These are phyloP conservation scores for Chymomyza fuscimana DNA, from an alignment of 2,888 invertebrate genomes.

Conservation along the genomic window DNA sequence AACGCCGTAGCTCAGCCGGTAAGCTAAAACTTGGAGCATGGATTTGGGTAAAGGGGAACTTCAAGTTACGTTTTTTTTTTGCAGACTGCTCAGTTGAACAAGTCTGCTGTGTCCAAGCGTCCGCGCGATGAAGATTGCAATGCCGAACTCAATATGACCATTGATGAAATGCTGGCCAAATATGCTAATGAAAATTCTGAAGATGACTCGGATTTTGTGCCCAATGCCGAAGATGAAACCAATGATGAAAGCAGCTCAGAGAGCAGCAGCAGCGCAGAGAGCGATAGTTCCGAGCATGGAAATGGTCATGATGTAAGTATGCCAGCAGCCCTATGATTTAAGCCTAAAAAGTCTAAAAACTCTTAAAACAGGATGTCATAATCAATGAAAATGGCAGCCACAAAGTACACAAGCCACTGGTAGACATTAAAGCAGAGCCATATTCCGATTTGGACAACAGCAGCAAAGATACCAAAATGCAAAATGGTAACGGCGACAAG, in stretches of 20 bases:
- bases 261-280: constrained; percentile 31
- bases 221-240: constrained; percentile 50
- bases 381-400: background rate
- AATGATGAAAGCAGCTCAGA: constrained; percentile 19
- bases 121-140: constrained; percentile 50
- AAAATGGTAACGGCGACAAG: constrained; percentile 25
- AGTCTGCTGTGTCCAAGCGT: constrained; percentile 43
- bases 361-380: background rate
- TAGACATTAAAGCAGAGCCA: constrained; percentile 38
- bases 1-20: background rate
- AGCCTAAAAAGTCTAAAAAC: background rate
- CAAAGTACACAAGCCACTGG: constrained; percentile 33
- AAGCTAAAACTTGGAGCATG: background rate
- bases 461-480: constrained; percentile 17
- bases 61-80: background rate
- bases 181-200: constrained; percentile 70
- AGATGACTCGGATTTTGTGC: constrained; percentile 75
- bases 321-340: no score
- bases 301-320: constrained; percentile 32
- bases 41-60: background rate
- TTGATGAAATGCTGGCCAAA: constrained; percentile 70
- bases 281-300: constrained; percentile 25
- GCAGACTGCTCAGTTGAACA: constrained; percentile 3
- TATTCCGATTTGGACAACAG: constrained; percentile 27
- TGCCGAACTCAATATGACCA: constrained; percentile 57